Evolutionary conservation across 2,888 invertebrate species (phyloP).

Genomic region (Amaurobius ferox): DNA sequence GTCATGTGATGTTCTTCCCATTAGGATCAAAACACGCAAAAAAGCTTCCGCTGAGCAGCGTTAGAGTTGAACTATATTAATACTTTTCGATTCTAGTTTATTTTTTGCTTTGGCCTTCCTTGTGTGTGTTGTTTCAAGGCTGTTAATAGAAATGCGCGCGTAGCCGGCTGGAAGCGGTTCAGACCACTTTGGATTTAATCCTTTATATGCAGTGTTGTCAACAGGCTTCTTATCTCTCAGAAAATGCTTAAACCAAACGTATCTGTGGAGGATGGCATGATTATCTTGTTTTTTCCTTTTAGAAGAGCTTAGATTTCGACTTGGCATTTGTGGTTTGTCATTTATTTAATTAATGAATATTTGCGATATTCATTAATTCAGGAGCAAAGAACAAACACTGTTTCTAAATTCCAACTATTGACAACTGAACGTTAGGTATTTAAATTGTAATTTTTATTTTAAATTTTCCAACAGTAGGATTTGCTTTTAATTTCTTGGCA

Average conservation of each 20-base stretch:
- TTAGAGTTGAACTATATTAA: conserved; percentile 40
- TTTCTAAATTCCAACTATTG: no score
- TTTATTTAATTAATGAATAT: no score
- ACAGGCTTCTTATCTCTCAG: background rate
- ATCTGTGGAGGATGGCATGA: background rate
- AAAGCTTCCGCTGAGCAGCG: conserved; percentile 20
- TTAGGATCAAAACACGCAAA: conserved; percentile 5
- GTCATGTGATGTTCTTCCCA: no score
- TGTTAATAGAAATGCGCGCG: conserved; percentile 7
- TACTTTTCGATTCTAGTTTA: conserved; percentile 28
- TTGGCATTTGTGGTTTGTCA: no score
- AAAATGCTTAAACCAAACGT: background rate
- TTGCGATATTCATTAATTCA: no score
- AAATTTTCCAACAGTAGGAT: no score
- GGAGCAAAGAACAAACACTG: no score
- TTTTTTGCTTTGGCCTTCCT: conserved; percentile 55
- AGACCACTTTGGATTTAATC: background rate
- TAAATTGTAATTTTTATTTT: no score
- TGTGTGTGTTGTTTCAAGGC: conserved; percentile 32
- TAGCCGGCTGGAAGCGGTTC: conserved; percentile 47
- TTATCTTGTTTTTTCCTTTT: background rate
- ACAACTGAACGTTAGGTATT: no score
- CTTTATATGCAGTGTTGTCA: conserved; percentile 7
- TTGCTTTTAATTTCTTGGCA: no score
- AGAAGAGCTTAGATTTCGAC: no score